A percentile compares a stretch with the other conserved stretches of the same genome.
Evolutionary conservation across 2,888 invertebrate genomes (phyloP).

Genomic region (Quadriops clusia): DNA sequence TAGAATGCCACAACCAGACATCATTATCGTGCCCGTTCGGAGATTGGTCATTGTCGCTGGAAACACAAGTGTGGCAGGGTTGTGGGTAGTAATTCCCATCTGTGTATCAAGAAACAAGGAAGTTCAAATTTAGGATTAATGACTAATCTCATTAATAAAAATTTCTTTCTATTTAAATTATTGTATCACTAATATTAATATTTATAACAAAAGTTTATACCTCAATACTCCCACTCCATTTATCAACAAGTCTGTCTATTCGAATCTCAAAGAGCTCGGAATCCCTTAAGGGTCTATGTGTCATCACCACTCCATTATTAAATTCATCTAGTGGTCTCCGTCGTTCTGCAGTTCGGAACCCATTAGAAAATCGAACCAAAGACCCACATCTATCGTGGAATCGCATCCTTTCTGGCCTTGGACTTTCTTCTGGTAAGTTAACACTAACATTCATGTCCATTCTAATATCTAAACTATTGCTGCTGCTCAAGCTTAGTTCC

Average conservation of each 20-base stretch:
- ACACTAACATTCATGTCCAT: conserved; percentile 38
- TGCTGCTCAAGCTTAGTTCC: conserved; percentile 36
- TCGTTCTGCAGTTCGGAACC: conserved; percentile 75
- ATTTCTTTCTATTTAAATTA: too few species aligned
- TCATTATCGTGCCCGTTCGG: conserved; percentile 85
- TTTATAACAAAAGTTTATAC: too few species aligned
- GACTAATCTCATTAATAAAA: too few species aligned
- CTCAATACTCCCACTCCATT: conserved; percentile 92
- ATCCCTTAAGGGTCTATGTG: conserved; percentile 73
- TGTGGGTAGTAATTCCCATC: conserved; percentile 89
- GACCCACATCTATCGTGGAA: conserved; percentile 86
- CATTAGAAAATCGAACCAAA: conserved; percentile 72
- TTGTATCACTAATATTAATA: conserved; percentile 5
- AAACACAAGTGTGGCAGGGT: conserved; percentile 78
- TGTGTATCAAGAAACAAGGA: conserved; percentile 25
- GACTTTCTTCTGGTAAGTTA: conserved; percentile 30
- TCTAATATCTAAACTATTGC: conserved; percentile 35
- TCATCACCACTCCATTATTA: conserved; percentile 94
- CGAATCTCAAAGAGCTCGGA: conserved; percentile 91
- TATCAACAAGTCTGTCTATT: conserved; percentile 84
- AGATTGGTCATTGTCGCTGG: conserved; percentile 97
- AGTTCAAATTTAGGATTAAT: background rate
- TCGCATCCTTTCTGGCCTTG: conserved; percentile 50
- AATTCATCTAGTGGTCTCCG: conserved; percentile 85
- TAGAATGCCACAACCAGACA: conserved; percentile 95